Evolutionary conservation across 2,888 invertebrate species (phyloP).

Genomic region (Ormyrus thymus): DNA sequence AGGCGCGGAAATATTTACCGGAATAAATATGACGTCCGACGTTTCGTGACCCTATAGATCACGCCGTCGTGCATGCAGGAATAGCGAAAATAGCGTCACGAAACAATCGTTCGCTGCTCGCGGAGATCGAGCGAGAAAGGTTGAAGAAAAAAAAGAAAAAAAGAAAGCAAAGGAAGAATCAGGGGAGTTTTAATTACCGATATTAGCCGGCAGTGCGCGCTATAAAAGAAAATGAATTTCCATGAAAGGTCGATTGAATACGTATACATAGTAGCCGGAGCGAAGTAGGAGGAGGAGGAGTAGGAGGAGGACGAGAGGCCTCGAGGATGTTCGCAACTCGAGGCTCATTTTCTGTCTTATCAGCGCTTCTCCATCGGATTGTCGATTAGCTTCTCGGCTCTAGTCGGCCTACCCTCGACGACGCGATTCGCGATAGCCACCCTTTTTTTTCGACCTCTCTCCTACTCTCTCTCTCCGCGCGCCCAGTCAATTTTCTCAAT

Average conservation of each 20-base stretch:
- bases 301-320: slow-evolving; percentile 1
- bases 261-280: neutral
- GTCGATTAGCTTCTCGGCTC: slow-evolving; percentile 50
- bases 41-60: neutral
- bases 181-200: too few species aligned
- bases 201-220: neutral
- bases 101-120: too few species aligned
- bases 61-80: too few species aligned
- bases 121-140: too few species aligned
- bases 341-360: slow-evolving; percentile 56
- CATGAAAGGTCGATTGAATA: slow-evolving; percentile 34
- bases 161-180: too few species aligned
- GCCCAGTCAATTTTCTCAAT: slow-evolving; percentile 49
- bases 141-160: too few species aligned
- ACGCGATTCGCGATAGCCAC: slow-evolving; percentile 7
- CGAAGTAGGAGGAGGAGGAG: neutral
- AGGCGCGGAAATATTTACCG: too few species aligned
- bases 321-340: slow-evolving; percentile 46
- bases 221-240: slow-evolving; percentile 35
- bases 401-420: slow-evolving; percentile 9
- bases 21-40: too few species aligned
- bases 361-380: slow-evolving; percentile 54
- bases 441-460: slow-evolving; percentile 41
- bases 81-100: too few species aligned
- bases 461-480: slow-evolving; percentile 9